Percentiles rank a stretch among this genome's conserved stretches.
Evolutionary conservation across 2,113 vertebrate species (phyloP).

Genomic region (Maylandia zebra): DNA sequence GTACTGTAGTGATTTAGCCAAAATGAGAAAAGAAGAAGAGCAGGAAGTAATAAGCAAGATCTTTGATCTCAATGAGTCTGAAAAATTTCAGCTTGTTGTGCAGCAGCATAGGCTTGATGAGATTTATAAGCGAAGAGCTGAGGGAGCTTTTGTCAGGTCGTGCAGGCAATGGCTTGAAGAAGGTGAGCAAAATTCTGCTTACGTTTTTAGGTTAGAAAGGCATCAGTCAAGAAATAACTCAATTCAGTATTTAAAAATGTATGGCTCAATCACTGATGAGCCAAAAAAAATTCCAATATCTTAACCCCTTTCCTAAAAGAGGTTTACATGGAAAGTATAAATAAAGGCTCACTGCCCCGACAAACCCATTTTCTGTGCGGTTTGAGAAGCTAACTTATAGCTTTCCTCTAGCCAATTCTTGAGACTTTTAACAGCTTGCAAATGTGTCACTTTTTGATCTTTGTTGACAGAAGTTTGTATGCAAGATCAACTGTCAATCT

Average conservation of each 20-base stretch:
- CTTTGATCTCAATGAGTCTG: neutral
- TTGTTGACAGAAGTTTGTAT: neutral
- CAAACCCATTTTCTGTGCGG: neutral
- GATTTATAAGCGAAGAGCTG: neutral
- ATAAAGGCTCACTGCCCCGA: neutral
- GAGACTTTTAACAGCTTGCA: neutral
- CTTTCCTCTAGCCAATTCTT: neutral
- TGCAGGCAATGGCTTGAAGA: neutral
- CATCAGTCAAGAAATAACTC: neutral
- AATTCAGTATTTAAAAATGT: neutral
- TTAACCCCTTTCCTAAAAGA: neutral
- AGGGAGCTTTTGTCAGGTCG: neutral
- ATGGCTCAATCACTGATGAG: neutral
- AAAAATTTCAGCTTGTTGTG: neutral
- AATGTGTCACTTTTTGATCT: neutral
- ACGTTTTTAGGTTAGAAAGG: accelerated
- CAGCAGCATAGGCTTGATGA: neutral
- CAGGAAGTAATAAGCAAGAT: neutral
- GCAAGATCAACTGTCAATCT: neutral
- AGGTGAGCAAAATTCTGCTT: neutral
- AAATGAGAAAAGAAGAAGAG: neutral
- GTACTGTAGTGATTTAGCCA: neutral
- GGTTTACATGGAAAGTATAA: neutral
- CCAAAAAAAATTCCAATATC: neutral
- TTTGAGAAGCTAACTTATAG: accelerated